Evolutionary conservation across 2,797 vertebrate genomes (phyloP), one percentile per base, ranked within the genome.

Genomic region (Peromyscus attwateri): DNA sequence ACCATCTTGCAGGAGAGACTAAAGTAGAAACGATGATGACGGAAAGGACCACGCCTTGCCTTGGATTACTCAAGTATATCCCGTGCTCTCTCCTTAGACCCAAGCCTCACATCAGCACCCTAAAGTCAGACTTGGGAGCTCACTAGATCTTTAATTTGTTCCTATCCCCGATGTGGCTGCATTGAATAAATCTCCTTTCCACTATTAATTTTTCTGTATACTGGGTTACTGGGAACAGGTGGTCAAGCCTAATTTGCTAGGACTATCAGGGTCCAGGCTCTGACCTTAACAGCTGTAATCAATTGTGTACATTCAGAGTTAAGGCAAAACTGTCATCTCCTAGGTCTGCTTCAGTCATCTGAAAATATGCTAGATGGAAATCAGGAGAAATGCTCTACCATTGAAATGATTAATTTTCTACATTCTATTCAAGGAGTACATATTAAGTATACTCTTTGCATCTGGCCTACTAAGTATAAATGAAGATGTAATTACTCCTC

Each of bases 381-480:
- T 29, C 27, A 52, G 73, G 25, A 91, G 40, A 27, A n/a, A 62
- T 37, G 43, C 34, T 70, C 34, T 87, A 89, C 57, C 25, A 83
- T 21, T 89, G n/a, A 91, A 93, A 92, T 76, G 68, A 71, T 37
- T 31, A 76, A 91, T 87, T 80, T 87, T 68, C 79, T 52, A 82
- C 4, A 80, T 66, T 95, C 62, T 46, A 60, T 64, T 93, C 60
- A 95, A 52, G 4, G 64, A 70, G 3, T 66, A 82, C 37, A 85
- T 84, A 66, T 90, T 80, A 60, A 55, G 23, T 81, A 19, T 16
- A 57, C 12, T 49, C 25, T 94, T 55, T 52, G 19, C 34, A 83
- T 40, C 34, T 60, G n/a, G 43, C 25, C 40, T 66, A 79, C 2
- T 8, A 83, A 90, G 40, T 76, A 80, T 82, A 70, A 95, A 93